Evolutionary conservation across 2,113 vertebrate genomes (phyloP), one percentile per base, ranked within the genome.

Genomic region (Cygnus atratus): DNA sequence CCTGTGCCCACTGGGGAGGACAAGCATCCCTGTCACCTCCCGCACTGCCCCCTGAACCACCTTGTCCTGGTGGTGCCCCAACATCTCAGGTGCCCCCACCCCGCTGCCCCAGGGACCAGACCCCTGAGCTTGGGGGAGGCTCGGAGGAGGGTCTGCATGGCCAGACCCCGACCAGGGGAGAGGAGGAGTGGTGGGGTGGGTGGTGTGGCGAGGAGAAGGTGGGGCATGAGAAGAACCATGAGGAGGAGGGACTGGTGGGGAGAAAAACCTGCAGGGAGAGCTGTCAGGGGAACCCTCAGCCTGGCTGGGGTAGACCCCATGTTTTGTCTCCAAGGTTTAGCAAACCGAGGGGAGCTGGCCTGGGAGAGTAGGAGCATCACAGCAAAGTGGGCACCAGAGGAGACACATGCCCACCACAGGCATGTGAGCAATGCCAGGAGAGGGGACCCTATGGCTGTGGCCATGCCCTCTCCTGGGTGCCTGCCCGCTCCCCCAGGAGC

Each of bases 321-420:
- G 61, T 78, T 88, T 46, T 71, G 29, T 28, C 33, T 79, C 65
- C 55, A 22, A 0, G 0, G 10, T 65, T 39, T 84, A 93, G 84
- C 65, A 79, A 93, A 72, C 18, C 33, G 39, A 70, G 35, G 19
- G 33, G 2, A 70, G 33, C 35, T 65, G 35, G 67, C 54, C 70
- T 82, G 31, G 63, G 29, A 89, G 20, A 89, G 16, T 55, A 92
- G 74, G 37, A 76, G 7, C 21, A 17, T 61, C 29, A 31, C 0
- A 2, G 58, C 52, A 24, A 48, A 65, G 29, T 18, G 35, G 29
- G 58, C 44, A 44, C 7, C 44, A 43, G 35, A 48, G 37, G 43
- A 18, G 13, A 35, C 35, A 9, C 2, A 20, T 78, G 54, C 22
- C 48, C 35, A 18, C 0, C 0, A n/a, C 19, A 14, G 41, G 46